Conservation (phyloP, 2,113 vertebrate species). For the Caracal caracal region DNA sequence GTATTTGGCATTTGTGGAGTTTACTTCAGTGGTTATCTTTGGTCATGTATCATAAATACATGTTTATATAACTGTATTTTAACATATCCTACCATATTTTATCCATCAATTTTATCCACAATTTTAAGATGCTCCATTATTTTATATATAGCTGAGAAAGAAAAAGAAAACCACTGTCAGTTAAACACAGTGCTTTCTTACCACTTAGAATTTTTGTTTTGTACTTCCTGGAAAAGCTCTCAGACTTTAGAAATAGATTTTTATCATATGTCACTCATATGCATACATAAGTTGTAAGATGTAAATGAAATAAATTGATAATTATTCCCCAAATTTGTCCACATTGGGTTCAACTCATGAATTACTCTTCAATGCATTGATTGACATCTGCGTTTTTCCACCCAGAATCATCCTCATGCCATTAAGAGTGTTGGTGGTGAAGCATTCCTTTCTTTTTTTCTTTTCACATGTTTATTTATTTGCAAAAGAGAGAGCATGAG, state of each 20-base stretch:
- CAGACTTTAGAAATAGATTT: slow-evolving; percentile 1
- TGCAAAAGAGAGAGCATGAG: too few species aligned
- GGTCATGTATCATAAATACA: not conserved
- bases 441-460: not conserved
- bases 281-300: not conserved
- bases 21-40: not conserved
- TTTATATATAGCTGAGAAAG: not conserved
- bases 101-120: not conserved
- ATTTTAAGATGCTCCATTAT: not conserved
- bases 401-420: not conserved
- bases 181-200: not conserved
- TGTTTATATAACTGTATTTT: not conserved
- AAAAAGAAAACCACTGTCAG: not conserved
- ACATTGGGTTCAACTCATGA: not conserved
- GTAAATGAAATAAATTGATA: not conserved
- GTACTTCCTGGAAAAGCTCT: slow-evolving; percentile 18
- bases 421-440: not conserved
- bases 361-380: not conserved
- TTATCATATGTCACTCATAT: not conserved
- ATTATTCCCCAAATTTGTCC: not conserved
- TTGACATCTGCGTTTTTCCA: not conserved
- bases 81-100: not conserved
- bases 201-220: slow-evolving; percentile 44
- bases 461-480: too few species aligned
- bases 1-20: not conserved